Evolutionary conservation across 1,140 invertebrate species (phyloP).

Genomic region (Cotesia typhae): DNA sequence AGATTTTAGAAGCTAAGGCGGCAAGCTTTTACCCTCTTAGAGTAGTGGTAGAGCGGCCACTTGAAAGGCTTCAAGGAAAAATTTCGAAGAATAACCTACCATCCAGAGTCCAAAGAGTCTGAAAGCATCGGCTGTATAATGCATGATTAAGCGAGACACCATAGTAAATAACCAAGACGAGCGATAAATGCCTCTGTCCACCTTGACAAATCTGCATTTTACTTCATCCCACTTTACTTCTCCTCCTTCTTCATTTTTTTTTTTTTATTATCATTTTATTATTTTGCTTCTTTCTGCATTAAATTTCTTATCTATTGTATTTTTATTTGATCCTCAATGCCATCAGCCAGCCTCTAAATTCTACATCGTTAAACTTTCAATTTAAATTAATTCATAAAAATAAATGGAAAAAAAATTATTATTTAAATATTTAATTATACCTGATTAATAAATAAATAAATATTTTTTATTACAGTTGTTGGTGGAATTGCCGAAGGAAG

Average conservation of each 20-base stretch:
- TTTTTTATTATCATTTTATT: constrained; percentile 7
- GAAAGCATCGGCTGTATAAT: constrained; percentile 39
- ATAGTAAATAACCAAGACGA: constrained; percentile 40
- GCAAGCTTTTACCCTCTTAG: constrained; percentile 19
- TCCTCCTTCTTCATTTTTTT: constrained; percentile 9
- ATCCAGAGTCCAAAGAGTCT: constrained; percentile 33
- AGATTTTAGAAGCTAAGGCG: neutral
- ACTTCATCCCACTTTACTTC: constrained; percentile 6
- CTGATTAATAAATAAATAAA: constrained; percentile 12
- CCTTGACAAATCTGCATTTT: constrained; percentile 34
- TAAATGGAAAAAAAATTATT: neutral
- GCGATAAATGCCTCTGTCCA: constrained; percentile 35
- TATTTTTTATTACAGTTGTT: constrained; percentile 51
- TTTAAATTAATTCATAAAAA: neutral
- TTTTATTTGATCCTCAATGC: constrained; percentile 10
- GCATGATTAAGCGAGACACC: constrained; percentile 39
- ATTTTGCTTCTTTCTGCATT: constrained; percentile 4
- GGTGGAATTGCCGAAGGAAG: constrained; percentile 60
- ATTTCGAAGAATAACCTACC: constrained; percentile 37
- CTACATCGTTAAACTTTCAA: too few relatives aligned
- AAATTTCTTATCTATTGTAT: constrained; percentile 12
- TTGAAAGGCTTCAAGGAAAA: constrained; percentile 42
- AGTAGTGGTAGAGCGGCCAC: constrained; percentile 32
- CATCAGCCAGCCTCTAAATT: too few relatives aligned
- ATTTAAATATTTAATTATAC: neutral